Conservation (phyloP, 2,113 vertebrate genomes). For the Seriola dumerili region DNA sequence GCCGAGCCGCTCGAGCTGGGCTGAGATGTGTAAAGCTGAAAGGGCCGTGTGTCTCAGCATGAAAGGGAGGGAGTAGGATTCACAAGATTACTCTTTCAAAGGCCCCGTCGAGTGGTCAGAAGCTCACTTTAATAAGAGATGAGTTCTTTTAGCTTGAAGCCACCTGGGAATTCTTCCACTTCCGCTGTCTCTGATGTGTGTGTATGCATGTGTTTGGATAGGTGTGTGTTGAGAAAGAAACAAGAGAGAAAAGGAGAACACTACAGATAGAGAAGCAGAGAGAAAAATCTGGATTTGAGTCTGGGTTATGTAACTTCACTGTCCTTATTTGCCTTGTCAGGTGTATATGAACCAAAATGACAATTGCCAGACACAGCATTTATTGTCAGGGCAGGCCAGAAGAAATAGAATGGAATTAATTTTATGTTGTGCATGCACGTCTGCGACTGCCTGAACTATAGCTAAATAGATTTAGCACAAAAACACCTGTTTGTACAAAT, state of each 20-base stretch:
- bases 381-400: neutral
- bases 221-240: neutral
- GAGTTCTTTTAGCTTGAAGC: constrained; percentile 7
- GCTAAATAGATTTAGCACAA: neutral
- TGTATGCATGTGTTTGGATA: neutral
- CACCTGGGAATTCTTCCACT: constrained; percentile 17
- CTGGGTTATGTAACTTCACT: neutral
- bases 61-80: constrained; percentile 49
- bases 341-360: neutral
- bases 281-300: neutral
- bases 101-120: constrained; percentile 11
- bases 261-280: neutral
- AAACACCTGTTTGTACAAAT: neutral
- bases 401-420: neutral
- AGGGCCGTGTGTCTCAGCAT: constrained; percentile 16
- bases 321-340: neutral
- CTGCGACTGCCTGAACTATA: neutral
- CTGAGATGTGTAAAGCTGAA: constrained; percentile 32
- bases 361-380: neutral
- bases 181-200: constrained; percentile 6
- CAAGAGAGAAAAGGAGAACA: neutral
- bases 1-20: constrained; percentile 35
- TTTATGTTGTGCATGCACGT: neutral
- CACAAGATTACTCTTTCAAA: constrained; percentile 44
- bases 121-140: constrained; percentile 26